phyloP scores from a whole-genome alignment of 2,113 vertebrate genomes.

The Scomber colias region DNA sequence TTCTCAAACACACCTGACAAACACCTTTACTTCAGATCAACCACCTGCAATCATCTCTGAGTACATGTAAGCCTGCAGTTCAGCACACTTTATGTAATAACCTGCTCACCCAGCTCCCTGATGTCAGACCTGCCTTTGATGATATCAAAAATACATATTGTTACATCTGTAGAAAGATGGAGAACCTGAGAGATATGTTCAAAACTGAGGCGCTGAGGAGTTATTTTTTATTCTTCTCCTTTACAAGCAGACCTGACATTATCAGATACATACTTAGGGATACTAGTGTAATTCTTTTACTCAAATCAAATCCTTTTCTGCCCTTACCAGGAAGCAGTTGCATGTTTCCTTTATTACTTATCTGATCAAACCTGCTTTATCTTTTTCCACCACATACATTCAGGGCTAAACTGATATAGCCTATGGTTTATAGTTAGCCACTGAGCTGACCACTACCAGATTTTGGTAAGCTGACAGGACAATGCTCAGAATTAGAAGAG shows the following conservation, averaged over 20 bases:
- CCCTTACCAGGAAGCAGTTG: neutral
- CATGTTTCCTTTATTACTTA: neutral
- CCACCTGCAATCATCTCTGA: neutral
- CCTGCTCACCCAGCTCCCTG: neutral
- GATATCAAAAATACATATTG: neutral
- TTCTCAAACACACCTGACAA: no score
- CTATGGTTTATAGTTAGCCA: neutral
- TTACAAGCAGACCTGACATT: neutral
- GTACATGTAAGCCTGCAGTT: no score
- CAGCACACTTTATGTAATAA: no score
- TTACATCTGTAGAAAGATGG: neutral
- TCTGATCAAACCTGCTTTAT: conserved; percentile 12
- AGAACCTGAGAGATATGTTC: neutral
- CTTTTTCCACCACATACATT: neutral
- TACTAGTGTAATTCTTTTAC: neutral
- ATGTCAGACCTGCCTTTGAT: no score
- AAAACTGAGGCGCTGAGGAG: neutral
- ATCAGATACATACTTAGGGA: neutral
- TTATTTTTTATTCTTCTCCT: neutral
- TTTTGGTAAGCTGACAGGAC: neutral
- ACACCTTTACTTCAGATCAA: no score
- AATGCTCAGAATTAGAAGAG: neutral
- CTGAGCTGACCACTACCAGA: neutral
- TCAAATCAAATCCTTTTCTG: no score
- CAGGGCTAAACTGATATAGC: no score